phyloP scores from a whole-genome alignment of 2,113 vertebrate genomes.

The Sapayoa aenigma region DNA sequence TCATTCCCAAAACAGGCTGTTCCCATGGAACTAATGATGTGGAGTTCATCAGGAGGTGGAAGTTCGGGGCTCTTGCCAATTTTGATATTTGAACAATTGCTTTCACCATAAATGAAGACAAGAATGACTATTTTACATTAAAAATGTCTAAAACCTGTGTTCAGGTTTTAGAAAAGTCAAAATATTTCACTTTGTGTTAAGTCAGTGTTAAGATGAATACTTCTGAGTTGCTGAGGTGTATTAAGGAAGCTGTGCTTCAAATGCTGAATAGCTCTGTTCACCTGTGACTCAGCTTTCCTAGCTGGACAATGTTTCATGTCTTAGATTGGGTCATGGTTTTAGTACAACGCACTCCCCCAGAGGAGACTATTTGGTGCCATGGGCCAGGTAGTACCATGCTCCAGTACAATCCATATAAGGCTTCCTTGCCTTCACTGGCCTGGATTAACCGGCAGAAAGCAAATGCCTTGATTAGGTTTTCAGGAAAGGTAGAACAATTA shows the following conservation, averaged over 20 bases:
- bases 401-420: neutral
- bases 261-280: neutral
- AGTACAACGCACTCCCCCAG: neutral
- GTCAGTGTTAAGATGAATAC: neutral
- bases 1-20: neutral
- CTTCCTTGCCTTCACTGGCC: neutral
- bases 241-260: neutral
- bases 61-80: neutral
- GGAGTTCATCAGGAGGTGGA: neutral
- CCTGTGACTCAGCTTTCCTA: neutral
- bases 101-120: neutral
- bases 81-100: neutral
- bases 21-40: neutral
- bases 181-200: neutral
- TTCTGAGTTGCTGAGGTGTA: neutral
- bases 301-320: neutral
- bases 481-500: neutral
- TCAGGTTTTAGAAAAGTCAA: neutral
- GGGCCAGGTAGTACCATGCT: too few relatives aligned
- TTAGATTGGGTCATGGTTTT: neutral
- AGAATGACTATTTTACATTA: neutral
- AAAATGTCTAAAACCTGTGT: neutral
- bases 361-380: neutral
- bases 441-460: neutral
- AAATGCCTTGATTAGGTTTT: neutral